Evolutionary conservation across 2,888 invertebrate species (phyloP).

Genomic region (Coleophora deauratella): DNA sequence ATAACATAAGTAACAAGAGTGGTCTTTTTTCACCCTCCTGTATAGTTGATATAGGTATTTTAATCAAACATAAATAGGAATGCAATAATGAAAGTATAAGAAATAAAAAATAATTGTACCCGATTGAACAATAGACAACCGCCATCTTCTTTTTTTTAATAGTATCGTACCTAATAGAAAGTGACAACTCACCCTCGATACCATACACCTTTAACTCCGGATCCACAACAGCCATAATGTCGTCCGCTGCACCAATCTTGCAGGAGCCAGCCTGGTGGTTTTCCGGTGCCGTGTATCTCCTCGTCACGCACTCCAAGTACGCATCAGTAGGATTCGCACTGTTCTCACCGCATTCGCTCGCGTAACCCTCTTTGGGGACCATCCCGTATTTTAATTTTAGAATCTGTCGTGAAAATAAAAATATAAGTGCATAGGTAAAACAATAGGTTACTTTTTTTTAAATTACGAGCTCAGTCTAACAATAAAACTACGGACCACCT

Average conservation of each 20-base stretch:
- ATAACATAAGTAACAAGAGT: too few relatives aligned
- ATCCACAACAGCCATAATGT: constrained; percentile 84
- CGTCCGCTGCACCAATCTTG: constrained; percentile 84
- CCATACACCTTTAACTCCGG: constrained; percentile 78
- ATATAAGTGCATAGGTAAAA: constrained; percentile 44
- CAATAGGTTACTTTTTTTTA: too few relatives aligned
- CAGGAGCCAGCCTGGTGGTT: constrained; percentile 89
- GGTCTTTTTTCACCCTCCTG: too few relatives aligned
- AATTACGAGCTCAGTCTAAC: too few relatives aligned
- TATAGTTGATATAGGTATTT: too few relatives aligned
- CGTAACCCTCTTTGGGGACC: constrained; percentile 56
- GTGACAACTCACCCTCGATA: constrained; percentile 57
- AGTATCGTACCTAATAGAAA: not conserved
- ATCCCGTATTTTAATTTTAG: constrained; percentile 64
- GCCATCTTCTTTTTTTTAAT: too few relatives aligned
- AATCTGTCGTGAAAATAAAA: too few relatives aligned
- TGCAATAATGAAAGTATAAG: too few relatives aligned
- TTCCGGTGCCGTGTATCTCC: constrained; percentile 82
- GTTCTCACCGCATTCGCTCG: constrained; percentile 60
- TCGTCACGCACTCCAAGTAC: constrained; percentile 84
- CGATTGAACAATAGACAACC: too few relatives aligned
- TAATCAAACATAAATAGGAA: too few relatives aligned
- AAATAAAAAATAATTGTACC: too few relatives aligned
- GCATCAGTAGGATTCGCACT: constrained; percentile 74
- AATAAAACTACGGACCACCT: too few relatives aligned